Evolutionary conservation across 2,113 vertebrate species (phyloP).

Genomic region (Hucho hucho): DNA sequence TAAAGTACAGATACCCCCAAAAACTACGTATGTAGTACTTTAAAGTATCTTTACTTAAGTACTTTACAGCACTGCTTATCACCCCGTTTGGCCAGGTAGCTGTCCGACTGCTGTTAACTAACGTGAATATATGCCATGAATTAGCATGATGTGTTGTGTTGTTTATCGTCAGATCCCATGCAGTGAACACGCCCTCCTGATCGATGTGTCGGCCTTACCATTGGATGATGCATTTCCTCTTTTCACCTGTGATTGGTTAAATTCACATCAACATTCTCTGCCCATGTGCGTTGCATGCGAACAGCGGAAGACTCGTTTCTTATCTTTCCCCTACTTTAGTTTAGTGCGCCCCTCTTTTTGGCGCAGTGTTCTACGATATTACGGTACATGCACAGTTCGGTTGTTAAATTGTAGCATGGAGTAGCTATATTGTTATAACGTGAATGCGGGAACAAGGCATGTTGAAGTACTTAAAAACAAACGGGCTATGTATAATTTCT

Average conservation of each 20-base stretch:
- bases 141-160: too few relatives aligned
- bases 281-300: constrained; percentile 67
- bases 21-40: too few relatives aligned
- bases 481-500: too few relatives aligned
- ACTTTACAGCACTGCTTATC: too few relatives aligned
- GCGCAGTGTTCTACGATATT: constrained; percentile 31
- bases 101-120: too few relatives aligned
- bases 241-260: constrained; percentile 60
- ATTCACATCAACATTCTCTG: constrained; percentile 56
- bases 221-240: constrained; percentile 47
- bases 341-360: neutral
- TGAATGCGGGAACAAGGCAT: too few relatives aligned
- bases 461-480: too few relatives aligned
- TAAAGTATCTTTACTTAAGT: too few relatives aligned
- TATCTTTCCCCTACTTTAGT: neutral
- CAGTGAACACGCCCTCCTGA: constrained; percentile 36
- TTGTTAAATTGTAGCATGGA: neutral
- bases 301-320: constrained; percentile 40
- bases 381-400: constrained; percentile 40
- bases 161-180: neutral
- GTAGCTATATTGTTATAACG: too few relatives aligned
- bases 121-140: too few relatives aligned
- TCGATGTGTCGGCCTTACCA: constrained; percentile 19
- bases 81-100: too few relatives aligned
- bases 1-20: too few relatives aligned